Percentiles rank a stretch among this genome's conserved stretches.
Conservation (phyloP, 2,797 vertebrate genomes). For the Carcharodon carcharias region DNA sequence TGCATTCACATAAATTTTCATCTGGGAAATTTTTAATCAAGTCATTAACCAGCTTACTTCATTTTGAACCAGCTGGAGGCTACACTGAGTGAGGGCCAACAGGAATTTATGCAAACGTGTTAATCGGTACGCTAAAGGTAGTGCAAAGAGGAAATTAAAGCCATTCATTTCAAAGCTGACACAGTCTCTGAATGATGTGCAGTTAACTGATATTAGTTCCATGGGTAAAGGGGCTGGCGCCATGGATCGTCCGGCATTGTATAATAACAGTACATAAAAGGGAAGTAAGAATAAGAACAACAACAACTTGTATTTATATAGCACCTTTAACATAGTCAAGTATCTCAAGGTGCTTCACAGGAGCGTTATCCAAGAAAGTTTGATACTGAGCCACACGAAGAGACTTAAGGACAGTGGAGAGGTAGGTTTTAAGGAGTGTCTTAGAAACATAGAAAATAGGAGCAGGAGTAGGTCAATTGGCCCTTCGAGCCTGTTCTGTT, state of each 20-base stretch:
- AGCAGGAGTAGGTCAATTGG: no score
- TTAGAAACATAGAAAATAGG: no score
- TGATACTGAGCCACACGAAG: no score
- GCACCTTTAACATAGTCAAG: background rate
- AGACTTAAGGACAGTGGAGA: no score
- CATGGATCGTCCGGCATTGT: background rate
- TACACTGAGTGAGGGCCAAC: no score
- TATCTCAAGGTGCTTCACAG: background rate
- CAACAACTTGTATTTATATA: background rate
- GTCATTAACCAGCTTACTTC: background rate
- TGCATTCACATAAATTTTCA: background rate
- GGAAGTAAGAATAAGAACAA: background rate
- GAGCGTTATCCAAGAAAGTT: background rate
- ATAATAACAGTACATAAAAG: background rate
- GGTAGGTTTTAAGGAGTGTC: no score
- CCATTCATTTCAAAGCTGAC: constrained; percentile 8
- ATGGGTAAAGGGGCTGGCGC: background rate
- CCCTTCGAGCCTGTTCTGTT: no score
- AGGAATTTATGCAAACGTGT: background rate
- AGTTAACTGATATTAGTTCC: background rate
- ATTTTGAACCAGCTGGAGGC: background rate
- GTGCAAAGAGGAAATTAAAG: background rate
- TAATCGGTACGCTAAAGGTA: background rate
- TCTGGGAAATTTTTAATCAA: constrained; percentile 21
- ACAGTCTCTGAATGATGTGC: background rate